Evolutionary conservation across 35 echinoderm and acorn worm species (phyloP).

Genomic region (Apostichopus japonicus): DNA sequence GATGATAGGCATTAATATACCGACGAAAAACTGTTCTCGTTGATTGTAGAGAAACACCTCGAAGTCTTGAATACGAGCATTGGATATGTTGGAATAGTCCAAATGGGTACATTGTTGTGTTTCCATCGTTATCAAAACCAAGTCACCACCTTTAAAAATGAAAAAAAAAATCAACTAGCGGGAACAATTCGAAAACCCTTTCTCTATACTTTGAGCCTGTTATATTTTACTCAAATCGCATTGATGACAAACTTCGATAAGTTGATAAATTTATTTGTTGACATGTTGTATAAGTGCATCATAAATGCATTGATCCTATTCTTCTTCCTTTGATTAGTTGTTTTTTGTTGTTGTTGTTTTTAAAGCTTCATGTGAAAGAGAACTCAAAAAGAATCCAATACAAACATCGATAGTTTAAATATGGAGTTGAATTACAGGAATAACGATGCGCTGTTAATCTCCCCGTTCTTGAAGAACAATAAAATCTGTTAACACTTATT

Average conservation of each 20-base stretch:
- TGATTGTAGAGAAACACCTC: not conserved
- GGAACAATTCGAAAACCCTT: not conserved
- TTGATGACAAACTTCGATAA: not conserved
- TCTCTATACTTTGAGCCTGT: not conserved
- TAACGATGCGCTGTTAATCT: too few species aligned
- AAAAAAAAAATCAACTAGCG: not conserved
- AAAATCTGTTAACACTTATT: too few species aligned
- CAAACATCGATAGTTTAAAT: too few species aligned
- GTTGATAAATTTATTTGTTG: not conserved
- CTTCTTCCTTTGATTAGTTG: too few species aligned
- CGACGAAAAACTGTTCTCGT: constrained; percentile 19
- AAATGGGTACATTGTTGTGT: not conserved
- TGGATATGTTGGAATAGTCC: not conserved
- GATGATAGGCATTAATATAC: constrained; percentile 59
- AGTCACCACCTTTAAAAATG: not conserved
- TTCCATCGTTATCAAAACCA: not conserved
- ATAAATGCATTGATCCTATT: too few species aligned
- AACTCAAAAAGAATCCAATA: too few species aligned
- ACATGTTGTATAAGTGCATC: not conserved
- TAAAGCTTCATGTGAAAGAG: too few species aligned
- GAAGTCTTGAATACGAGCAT: not conserved
- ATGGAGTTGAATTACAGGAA: too few species aligned
- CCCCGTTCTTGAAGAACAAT: too few species aligned
- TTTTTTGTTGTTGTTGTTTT: too few species aligned
- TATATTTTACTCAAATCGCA: not conserved